Evolutionary conservation across 2,113 vertebrate species (phyloP).

Genomic region (Dasyprocta punctata): DNA sequence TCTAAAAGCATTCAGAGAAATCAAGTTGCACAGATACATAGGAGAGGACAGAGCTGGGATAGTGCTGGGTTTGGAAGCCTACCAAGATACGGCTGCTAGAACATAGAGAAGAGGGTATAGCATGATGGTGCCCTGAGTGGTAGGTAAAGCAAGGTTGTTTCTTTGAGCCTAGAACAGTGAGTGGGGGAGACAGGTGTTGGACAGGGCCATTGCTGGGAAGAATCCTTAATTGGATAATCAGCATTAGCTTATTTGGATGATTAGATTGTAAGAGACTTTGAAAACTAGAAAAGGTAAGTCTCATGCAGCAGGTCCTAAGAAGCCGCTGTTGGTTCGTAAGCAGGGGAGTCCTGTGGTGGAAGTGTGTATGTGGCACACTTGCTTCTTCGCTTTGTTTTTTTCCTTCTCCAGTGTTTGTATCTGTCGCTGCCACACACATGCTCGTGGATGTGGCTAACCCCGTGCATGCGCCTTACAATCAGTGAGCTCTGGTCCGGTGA

Average conservation of each 20-base stretch:
- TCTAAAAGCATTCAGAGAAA: conserved; percentile 8
- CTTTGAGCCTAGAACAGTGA: not conserved
- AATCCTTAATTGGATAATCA: not conserved
- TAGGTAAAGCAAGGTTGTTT: not conserved
- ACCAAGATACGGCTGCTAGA: not conserved
- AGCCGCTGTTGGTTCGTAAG: not conserved
- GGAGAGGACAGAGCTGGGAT: not conserved
- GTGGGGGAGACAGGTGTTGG: not conserved
- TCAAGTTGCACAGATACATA: not conserved
- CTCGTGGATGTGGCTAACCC: not conserved
- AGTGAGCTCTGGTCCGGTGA: not conserved
- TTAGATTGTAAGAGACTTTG: not conserved
- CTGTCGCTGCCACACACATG: not conserved
- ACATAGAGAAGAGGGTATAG: not conserved
- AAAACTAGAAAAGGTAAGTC: not conserved
- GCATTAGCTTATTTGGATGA: not conserved
- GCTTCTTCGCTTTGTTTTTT: not conserved
- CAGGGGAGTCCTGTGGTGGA: not conserved
- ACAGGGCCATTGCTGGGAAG: not conserved
- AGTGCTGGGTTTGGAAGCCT: not conserved
- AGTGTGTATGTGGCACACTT: not conserved
- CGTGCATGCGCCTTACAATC: not conserved
- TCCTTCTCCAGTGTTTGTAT: not conserved
- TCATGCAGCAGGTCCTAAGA: not conserved
- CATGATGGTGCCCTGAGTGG: not conserved